Conservation (phyloP, 2,113 vertebrate species). For the Myiozetetes cayanensis region DNA sequence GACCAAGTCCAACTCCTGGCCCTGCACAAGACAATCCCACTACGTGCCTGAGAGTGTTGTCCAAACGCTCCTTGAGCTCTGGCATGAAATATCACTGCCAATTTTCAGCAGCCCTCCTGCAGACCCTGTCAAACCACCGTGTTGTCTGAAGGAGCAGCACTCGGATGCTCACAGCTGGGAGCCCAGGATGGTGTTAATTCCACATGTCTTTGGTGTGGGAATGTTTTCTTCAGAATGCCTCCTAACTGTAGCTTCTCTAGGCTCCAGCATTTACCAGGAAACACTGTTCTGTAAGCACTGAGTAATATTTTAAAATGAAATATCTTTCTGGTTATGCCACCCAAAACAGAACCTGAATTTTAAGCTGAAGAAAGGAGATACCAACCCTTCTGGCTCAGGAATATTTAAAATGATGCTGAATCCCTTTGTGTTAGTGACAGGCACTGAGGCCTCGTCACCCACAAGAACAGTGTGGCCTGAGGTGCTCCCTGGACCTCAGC, state of each 20-base stretch:
- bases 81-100: neutral
- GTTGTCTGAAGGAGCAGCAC: accelerated
- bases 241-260: neutral
- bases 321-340: neutral
- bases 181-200: neutral
- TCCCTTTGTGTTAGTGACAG: neutral
- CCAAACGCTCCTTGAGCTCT: neutral
- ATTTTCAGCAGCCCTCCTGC: neutral
- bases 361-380: neutral
- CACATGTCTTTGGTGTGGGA: neutral
- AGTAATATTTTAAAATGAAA: neutral
- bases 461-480: neutral
- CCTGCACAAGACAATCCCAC: neutral
- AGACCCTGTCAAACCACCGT: neutral
- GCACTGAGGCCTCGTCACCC: neutral
- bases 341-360: neutral
- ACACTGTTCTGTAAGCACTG: neutral
- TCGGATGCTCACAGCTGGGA: neutral
- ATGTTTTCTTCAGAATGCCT: neutral
- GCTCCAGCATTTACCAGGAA: neutral
- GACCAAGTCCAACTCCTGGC: neutral
- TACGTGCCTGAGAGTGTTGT: neutral
- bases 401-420: neutral
- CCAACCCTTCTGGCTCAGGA: neutral
- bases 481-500: neutral